These are phyloP conservation scores for Enteromius paludinosus DNA, from an alignment of 2,797 vertebrate species.

Conservation along the genomic window DNA sequence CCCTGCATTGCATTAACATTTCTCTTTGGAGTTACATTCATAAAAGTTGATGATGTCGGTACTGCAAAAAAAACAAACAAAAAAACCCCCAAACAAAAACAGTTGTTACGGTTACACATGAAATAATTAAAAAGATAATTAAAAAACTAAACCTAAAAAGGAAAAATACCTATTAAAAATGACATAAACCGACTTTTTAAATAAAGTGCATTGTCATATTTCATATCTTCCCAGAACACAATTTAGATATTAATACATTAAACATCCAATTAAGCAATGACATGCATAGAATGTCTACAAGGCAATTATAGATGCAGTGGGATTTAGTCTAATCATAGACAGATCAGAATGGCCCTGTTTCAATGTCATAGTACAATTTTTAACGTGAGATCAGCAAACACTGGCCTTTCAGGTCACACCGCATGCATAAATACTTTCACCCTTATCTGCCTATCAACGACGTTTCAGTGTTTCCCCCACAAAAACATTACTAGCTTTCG, in stretches of 20 bases:
- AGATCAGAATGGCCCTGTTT: neutral
- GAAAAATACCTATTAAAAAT: neutral
- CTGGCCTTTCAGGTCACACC: slow-evolving; percentile 24
- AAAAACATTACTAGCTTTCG: neutral
- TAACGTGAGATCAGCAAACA: neutral
- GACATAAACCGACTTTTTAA: neutral
- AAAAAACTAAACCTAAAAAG: neutral
- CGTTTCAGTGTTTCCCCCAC: neutral
- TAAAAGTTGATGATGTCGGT: neutral
- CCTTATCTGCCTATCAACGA: neutral
- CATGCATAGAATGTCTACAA: neutral
- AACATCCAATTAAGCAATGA: neutral
- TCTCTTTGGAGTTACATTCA: neutral
- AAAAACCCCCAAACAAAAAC: too few relatives aligned
- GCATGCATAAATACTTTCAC: slow-evolving; percentile 22
- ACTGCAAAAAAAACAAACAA: neutral
- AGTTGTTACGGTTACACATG: neutral
- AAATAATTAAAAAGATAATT: neutral
- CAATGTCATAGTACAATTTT: neutral
- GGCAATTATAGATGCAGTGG: neutral
- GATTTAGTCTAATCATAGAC: neutral
- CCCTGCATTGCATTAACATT: neutral
- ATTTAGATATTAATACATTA: neutral
- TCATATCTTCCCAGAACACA: too few relatives aligned
- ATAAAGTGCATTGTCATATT: neutral